These are phyloP conservation scores for Clinocottus analis DNA, from an alignment of 2,113 vertebrate genomes.

Conservation along the genomic window DNA sequence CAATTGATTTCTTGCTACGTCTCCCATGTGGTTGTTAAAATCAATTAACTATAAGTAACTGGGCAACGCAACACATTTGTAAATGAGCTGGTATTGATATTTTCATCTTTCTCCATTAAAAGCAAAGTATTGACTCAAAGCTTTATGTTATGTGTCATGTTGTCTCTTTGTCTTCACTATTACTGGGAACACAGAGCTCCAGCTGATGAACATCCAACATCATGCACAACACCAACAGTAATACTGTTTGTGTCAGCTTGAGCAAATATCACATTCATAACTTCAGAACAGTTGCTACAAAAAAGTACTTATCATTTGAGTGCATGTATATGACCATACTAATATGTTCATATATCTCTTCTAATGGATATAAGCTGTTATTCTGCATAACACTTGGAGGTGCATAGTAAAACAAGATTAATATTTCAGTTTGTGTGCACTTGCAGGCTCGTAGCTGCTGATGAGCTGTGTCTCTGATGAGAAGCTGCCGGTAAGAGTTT, in stretches of 20 bases:
- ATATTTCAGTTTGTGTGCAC: slow-evolving; percentile 13
- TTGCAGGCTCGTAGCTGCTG: slow-evolving; percentile 7
- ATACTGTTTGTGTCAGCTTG: slow-evolving; percentile 15
- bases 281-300: slow-evolving; percentile 1
- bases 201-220: slow-evolving; percentile 22
- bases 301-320: neutral
- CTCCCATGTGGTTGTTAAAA: slow-evolving; percentile 72
- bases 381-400: neutral
- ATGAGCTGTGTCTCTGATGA: slow-evolving; percentile 29
- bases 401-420: slow-evolving; percentile 5
- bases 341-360: neutral
- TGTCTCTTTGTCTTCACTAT: slow-evolving; percentile 59
- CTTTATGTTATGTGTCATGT: slow-evolving; percentile 72
- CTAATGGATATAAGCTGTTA: neutral
- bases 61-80: slow-evolving; percentile 71
- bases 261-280: slow-evolving; percentile 60
- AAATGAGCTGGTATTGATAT: slow-evolving; percentile 78
- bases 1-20: slow-evolving; percentile 75
- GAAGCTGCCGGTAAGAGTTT: slow-evolving; percentile 44
- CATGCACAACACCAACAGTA: slow-evolving; percentile 17
- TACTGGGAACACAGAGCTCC: slow-evolving; percentile 29
- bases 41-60: slow-evolving; percentile 78
- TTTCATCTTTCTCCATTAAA: slow-evolving; percentile 80
- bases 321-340: neutral
- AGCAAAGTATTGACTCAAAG: slow-evolving; percentile 58